phyloP scores from a whole-genome alignment of 2,113 vertebrate genomes.

The Alectura lathami region DNA sequence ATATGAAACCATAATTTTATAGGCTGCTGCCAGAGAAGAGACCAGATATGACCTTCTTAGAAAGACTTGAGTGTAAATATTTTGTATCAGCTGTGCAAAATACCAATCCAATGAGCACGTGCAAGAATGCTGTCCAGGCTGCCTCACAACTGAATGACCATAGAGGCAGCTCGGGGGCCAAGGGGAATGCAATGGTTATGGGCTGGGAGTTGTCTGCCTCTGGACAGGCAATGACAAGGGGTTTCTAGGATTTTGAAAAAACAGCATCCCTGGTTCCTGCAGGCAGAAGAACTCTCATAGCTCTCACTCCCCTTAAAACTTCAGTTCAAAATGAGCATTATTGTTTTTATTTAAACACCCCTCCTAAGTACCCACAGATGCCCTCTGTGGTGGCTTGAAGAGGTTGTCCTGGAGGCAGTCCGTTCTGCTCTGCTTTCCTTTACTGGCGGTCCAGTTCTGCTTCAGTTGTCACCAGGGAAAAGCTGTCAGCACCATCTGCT shows the following conservation, averaged over 20 bases:
- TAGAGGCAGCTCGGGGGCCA: background rate
- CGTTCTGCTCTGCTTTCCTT: rapidly evolving
- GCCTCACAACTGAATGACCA: background rate
- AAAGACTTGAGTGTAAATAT: background rate
- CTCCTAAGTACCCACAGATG: background rate
- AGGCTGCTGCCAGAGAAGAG: constrained; percentile 28
- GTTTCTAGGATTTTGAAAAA: background rate
- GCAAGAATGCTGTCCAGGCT: background rate
- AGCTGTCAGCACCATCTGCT: background rate
- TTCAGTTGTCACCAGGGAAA: background rate
- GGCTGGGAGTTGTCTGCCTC: background rate
- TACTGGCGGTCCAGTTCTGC: background rate
- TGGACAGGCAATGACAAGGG: background rate
- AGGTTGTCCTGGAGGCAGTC: background rate
- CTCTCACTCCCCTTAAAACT: background rate
- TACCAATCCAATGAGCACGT: background rate
- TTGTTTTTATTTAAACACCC: background rate
- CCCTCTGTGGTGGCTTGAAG: background rate
- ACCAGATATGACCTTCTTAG: background rate
- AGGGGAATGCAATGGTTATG: background rate
- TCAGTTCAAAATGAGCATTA: background rate
- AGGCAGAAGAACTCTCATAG: background rate
- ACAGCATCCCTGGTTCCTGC: background rate
- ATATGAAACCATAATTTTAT: constrained; percentile 53
- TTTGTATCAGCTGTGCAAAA: constrained; percentile 26